A percentile compares a stretch with the other conserved stretches of the same genome.
These are phyloP conservation scores for Indri indri DNA, from an alignment of 2,113 vertebrate species.

Conservation along the genomic window DNA sequence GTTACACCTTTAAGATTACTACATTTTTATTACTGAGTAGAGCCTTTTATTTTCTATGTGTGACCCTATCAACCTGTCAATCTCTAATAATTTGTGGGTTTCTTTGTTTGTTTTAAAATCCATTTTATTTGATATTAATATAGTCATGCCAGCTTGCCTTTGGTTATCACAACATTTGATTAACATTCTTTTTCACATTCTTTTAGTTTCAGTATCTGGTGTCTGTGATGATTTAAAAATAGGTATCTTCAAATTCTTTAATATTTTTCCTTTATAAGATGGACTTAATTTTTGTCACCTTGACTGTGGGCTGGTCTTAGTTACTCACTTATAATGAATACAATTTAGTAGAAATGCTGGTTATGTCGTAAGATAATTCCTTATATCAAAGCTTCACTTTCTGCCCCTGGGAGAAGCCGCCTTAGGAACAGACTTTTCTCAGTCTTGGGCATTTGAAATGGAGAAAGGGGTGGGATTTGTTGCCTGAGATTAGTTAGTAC, in stretches of 20 bases:
- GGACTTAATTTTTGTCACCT: background rate
- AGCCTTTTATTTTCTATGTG: background rate
- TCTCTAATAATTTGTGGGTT: background rate
- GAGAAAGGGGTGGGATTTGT: background rate
- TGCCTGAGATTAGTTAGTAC: background rate
- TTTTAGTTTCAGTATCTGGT: background rate
- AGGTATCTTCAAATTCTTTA: background rate
- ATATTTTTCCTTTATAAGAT: background rate
- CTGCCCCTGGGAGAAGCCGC: background rate
- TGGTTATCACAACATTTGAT: background rate
- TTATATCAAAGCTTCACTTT: background rate
- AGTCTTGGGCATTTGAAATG: background rate
- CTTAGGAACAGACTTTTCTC: background rate
- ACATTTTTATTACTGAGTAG: background rate
- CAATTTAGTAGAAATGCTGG: too few relatives aligned
- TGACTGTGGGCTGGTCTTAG: background rate
- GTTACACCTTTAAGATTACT: background rate
- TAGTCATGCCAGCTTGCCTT: background rate
- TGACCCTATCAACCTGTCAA: too few relatives aligned
- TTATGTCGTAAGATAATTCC: background rate
- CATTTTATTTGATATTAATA: background rate
- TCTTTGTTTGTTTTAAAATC: background rate
- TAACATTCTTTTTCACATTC: background rate
- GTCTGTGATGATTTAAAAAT: background rate
- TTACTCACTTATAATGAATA: background rate